Conservation (phyloP, 35 echinoderm and acorn worm species). For the Ophiothrix spiculata region DNA sequence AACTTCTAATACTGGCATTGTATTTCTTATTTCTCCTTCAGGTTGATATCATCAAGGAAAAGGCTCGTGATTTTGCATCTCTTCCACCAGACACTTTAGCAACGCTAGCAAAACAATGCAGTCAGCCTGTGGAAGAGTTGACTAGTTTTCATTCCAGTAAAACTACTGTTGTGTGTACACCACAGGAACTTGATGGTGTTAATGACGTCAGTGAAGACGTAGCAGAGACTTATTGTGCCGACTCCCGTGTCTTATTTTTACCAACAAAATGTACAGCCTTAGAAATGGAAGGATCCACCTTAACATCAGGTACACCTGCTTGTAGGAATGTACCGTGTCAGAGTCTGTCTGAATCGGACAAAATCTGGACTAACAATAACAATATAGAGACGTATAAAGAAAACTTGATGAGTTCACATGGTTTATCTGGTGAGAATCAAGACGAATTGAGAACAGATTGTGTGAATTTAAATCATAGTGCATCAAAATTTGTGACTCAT, state of each 20-base stretch:
- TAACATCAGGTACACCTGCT: neutral
- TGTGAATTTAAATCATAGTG: neutral
- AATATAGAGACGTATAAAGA: constrained; percentile 7
- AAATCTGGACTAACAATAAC: neutral
- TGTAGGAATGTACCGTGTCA: neutral
- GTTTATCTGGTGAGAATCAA: neutral
- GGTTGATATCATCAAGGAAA: neutral
- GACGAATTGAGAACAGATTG: neutral
- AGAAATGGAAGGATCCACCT: constrained; percentile 2
- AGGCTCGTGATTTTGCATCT: neutral
- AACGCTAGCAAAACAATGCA: neutral
- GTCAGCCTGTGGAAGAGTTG: neutral
- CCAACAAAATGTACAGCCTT: neutral
- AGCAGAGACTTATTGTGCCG: neutral
- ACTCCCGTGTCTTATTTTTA: neutral
- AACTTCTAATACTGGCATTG: too few relatives aligned
- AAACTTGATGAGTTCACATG: too few relatives aligned
- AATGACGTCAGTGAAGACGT: neutral
- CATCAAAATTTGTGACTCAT: neutral
- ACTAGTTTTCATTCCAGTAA: neutral
- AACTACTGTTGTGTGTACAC: neutral
- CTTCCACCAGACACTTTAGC: neutral
- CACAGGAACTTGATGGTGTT: neutral
- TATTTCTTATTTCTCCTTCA: too few relatives aligned
- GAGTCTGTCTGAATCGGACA: neutral